Percentiles rank a stretch among this genome's conserved stretches.
Conservation (phyloP, 1,140 invertebrate genomes). For the Venustaconcha ellipsiformis region DNA sequence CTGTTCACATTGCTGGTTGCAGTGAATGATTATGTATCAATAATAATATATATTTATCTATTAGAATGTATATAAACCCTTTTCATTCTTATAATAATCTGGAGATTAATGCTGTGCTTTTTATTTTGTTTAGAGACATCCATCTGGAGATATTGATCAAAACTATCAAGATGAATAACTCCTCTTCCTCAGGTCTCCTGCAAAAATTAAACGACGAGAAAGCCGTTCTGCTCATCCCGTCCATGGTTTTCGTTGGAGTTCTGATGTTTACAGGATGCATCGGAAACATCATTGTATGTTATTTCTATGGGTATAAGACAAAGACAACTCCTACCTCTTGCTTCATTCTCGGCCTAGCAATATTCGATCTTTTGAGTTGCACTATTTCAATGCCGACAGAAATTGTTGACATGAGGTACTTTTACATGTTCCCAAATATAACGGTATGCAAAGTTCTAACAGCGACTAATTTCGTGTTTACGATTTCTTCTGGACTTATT, state of each 20-base stretch:
- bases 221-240: slow-evolving; percentile 36
- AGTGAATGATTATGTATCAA: too few relatives aligned
- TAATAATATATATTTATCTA: too few relatives aligned
- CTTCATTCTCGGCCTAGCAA: slow-evolving; percentile 42
- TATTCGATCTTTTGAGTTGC: slow-evolving; percentile 51
- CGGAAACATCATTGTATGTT: slow-evolving; percentile 48
- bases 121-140: too few relatives aligned
- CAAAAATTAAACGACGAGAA: slow-evolving; percentile 41
- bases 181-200: neutral
- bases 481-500: slow-evolving; percentile 36
- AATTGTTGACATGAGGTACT: slow-evolving; percentile 40
- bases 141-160: too few relatives aligned
- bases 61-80: too few relatives aligned
- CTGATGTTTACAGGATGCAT: slow-evolving; percentile 45
- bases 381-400: slow-evolving; percentile 50
- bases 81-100: too few relatives aligned
- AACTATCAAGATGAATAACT: too few relatives aligned
- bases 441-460: slow-evolving; percentile 36
- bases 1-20: too few relatives aligned
- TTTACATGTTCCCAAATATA: slow-evolving; percentile 34
- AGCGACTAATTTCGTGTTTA: slow-evolving; percentile 28
- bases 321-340: slow-evolving; percentile 39
- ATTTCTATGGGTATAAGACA: slow-evolving; percentile 47
- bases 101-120: too few relatives aligned
- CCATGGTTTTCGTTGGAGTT: slow-evolving; percentile 35